These are phyloP conservation scores for Cyanistes caeruleus DNA, from an alignment of 2,113 vertebrate species.

Conservation along the genomic window DNA sequence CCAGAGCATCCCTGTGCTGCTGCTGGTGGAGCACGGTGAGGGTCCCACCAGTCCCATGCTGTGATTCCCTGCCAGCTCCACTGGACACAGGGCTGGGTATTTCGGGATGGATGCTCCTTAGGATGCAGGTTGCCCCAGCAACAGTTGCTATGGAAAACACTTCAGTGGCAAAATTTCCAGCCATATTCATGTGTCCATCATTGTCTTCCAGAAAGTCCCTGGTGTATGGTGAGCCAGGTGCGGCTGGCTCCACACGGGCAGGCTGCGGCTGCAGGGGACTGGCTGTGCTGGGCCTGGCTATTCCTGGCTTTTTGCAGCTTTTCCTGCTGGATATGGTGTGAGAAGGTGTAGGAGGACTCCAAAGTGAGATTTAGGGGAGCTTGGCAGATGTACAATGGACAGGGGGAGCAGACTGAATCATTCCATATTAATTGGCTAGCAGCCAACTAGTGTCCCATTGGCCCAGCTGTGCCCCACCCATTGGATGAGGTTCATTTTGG, in stretches of 20 bases:
- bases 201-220: not conserved
- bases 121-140: conserved; percentile 45
- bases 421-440: not conserved
- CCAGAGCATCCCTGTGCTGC: not conserved
- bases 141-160: conserved; percentile 41
- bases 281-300: not conserved
- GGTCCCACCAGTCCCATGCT: rapidly evolving
- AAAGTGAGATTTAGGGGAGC: not conserved
- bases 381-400: rapidly evolving
- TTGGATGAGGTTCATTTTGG: rapidly evolving
- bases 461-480: rapidly evolving
- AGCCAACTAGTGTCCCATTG: not conserved
- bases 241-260: rapidly evolving
- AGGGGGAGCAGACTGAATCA: not conserved
- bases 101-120: not conserved
- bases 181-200: not conserved
- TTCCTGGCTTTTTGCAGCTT: not conserved
- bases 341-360: not conserved
- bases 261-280: rapidly evolving
- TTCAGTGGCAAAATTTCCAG: not conserved
- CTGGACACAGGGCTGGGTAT: not conserved
- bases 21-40: rapidly evolving
- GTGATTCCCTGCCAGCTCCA: not conserved
- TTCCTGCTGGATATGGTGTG: not conserved
- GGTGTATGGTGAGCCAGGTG: not conserved